Evolutionary conservation across 2,113 vertebrate species (phyloP), one percentile per base, ranked within the genome.

Genomic region (Ranitomeya imitator): DNA sequence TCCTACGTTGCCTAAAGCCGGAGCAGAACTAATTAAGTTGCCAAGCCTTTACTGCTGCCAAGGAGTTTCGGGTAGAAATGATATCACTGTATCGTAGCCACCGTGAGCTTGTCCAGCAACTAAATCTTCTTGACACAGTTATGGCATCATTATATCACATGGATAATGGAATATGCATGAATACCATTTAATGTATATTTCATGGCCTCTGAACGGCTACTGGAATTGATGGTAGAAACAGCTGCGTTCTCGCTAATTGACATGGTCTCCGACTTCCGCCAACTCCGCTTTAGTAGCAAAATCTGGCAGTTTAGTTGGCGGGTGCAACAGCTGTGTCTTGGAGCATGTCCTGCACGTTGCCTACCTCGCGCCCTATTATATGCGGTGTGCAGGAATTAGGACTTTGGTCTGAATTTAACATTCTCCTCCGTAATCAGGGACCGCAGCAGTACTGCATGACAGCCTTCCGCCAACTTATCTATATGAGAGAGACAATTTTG

Each of bases 61-160:
- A 54, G 51, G 37, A 52, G 61, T 52, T 52, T 83, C 19, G 31
- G 21, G 37, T 45, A 21, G 18, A 57, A 45, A 16, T 82, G 80
- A 21, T 67, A 67, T 65, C 37, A 14, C 16, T 65, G 26, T 65
- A 83, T 18, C 11, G 11, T 23, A 15, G n/a, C 63, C 65, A 54
- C 60, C 18, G 61, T 19, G 45, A 21, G 14, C 61, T 69, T 67
- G 45, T 69, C 63, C 82, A 55, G 65, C 63, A 71, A 84, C 31
- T 52, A 71, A 84, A 84, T 84, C 23, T 23, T 67, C 63, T 19
- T 54, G 65, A 69, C 67, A 67, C 45, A 71, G 63, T 55, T 84
- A 71, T 67, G 82, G 67, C 63, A 69, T 31, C 63, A 84, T 84
- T 71, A 54, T 84, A 71, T 84, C 82, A 69, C 51, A 52, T 55